Evolutionary conservation across 2,797 vertebrate species (phyloP).

Genomic region (Platalea minor): DNA sequence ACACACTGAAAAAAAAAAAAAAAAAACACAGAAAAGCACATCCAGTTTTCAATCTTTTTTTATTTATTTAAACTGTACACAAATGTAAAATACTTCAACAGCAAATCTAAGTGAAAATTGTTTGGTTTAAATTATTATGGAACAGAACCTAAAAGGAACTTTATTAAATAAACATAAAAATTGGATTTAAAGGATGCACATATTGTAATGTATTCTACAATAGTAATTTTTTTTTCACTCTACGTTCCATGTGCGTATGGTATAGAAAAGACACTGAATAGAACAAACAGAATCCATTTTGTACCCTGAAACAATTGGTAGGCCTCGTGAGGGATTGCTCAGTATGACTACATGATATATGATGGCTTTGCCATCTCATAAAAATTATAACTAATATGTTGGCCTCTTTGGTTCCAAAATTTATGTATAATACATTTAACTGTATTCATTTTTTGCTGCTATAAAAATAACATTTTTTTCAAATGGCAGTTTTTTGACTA

Average conservation of each 20-base stretch:
- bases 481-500: conserved; percentile 93
- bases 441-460: conserved; percentile 92
- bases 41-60: conserved; percentile 68
- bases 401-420: conserved; percentile 99
- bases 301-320: conserved; percentile 93
- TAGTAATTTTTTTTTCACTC: conserved; percentile 63
- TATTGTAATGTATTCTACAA: conserved; percentile 75
- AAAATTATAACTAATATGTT: conserved; percentile 88
- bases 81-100: conserved; percentile 82
- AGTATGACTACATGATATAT: conserved; percentile 81
- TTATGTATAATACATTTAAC: conserved; percentile 96
- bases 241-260: conserved; percentile 86
- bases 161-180: conserved; percentile 97
- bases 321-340: conserved; percentile 86
- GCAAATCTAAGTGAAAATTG: conserved; percentile 85
- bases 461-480: conserved; percentile 98
- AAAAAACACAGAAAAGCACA: not conserved
- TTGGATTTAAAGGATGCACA: conserved; percentile 84
- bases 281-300: conserved; percentile 88
- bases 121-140: conserved; percentile 96
- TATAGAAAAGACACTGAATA: conserved; percentile 90
- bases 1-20: conserved; percentile 30
- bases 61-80: conserved; percentile 98
- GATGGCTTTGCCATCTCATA: conserved; percentile 88
- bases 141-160: conserved; percentile 93